A percentile compares a stretch with the other conserved stretches of the same genome.
Conservation (phyloP, 2,888 invertebrate genomes). For the Phengaris arion region DNA sequence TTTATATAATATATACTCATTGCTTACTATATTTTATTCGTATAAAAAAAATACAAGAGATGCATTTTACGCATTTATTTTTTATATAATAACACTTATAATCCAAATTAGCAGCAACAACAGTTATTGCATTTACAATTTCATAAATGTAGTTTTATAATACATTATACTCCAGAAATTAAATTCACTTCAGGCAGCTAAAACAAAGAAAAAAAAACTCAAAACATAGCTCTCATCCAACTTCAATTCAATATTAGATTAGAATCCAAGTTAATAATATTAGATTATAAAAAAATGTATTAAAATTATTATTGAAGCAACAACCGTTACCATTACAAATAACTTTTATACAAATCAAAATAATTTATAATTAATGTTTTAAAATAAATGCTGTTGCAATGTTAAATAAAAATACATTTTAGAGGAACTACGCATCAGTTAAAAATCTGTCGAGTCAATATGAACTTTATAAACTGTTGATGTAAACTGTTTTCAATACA, state of each 20-base stretch:
- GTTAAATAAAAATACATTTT: no score
- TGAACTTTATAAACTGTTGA: background rate
- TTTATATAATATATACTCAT: no score
- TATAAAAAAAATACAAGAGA: background rate
- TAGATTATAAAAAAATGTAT: background rate
- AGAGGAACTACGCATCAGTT: background rate
- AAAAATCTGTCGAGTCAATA: background rate
- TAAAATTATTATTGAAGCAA: background rate
- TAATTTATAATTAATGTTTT: background rate
- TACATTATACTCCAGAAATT: background rate
- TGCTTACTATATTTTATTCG: no score
- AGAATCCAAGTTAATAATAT: background rate
- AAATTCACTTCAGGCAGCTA: background rate
- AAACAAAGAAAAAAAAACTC: background rate
- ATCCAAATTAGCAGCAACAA: constrained; percentile 14
- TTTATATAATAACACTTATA: constrained; percentile 15
- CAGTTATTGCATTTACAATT: constrained; percentile 11
- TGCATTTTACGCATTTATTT: constrained; percentile 26
- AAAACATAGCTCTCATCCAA: background rate
- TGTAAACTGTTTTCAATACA: background rate
- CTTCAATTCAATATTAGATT: background rate
- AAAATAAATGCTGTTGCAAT: background rate
- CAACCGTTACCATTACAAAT: background rate
- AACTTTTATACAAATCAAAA: background rate
- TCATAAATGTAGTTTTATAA: background rate